phyloP scores from a whole-genome alignment of 2,113 vertebrate species.

The Zosterops pallidus region DNA sequence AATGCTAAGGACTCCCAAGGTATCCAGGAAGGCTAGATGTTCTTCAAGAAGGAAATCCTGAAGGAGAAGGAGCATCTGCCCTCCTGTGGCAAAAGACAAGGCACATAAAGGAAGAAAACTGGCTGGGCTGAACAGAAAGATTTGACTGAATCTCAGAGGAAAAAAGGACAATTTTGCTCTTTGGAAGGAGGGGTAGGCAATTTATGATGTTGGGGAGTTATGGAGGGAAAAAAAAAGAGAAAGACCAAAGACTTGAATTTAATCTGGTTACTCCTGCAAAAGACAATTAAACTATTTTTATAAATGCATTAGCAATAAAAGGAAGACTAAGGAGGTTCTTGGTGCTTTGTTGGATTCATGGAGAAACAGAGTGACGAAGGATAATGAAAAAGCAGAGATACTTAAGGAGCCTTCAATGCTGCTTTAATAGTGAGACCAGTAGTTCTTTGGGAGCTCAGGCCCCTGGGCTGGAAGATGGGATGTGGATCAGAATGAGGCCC shows the following conservation, averaged over 20 bases:
- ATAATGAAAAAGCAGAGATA: not conserved
- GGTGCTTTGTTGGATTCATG: not conserved
- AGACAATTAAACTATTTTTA: not conserved
- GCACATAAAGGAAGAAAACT: not conserved
- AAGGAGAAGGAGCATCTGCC: not conserved
- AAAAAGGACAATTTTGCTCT: not conserved
- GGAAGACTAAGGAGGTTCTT: not conserved
- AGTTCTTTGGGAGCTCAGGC: not conserved
- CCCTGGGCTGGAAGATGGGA: not conserved
- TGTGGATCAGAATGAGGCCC: not conserved
- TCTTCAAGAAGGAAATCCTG: not conserved
- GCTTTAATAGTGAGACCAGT: not conserved
- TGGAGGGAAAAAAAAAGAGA: not conserved
- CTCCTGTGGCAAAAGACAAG: not conserved
- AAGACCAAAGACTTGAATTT: not conserved
- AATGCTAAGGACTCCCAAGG: not conserved
- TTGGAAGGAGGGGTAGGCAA: not conserved
- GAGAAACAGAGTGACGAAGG: not conserved
- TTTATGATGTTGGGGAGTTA: not conserved
- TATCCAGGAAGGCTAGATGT: not conserved
- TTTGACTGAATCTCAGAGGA: not conserved
- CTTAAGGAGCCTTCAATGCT: not conserved
- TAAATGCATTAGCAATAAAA: not conserved
- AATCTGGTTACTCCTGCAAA: not conserved
- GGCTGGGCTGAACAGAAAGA: rapidly evolving